Evolutionary conservation across 2,888 invertebrate species (phyloP).

Genomic region (Nyleta sp.): DNA sequence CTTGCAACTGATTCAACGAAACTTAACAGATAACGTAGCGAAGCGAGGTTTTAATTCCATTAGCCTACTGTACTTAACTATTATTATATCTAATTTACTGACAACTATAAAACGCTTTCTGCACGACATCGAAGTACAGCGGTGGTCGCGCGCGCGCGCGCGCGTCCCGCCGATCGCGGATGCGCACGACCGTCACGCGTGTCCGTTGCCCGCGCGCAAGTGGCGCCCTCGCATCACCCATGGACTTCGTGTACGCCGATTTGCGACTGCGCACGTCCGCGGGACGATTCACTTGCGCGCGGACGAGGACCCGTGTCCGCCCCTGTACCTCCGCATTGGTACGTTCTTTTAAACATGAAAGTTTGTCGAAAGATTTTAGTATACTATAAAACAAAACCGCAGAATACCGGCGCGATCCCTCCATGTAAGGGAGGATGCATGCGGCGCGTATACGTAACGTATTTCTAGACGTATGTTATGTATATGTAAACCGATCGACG

Average conservation of each 20-base stretch:
- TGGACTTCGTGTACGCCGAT: too few species aligned
- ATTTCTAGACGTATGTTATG: too few species aligned
- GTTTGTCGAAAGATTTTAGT: slow-evolving; percentile 22
- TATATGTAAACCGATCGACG: too few species aligned
- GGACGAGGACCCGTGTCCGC: neutral
- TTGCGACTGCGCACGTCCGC: neutral
- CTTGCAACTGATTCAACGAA: slow-evolving; percentile 23
- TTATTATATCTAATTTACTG: slow-evolving; percentile 44
- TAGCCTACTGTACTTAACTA: slow-evolving; percentile 55
- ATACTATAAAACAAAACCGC: slow-evolving; percentile 14
- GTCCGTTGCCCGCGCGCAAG: too few species aligned
- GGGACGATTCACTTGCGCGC: neutral
- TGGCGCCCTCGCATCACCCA: too few species aligned
- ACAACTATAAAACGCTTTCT: slow-evolving; percentile 60
- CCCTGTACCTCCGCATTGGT: slow-evolving; percentile 31
- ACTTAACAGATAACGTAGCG: slow-evolving; percentile 30
- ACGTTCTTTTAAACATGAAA: slow-evolving; percentile 33
- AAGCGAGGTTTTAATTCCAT: slow-evolving; percentile 43
- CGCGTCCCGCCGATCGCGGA: too few species aligned
- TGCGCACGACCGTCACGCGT: too few species aligned
- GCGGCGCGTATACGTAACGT: too few species aligned
- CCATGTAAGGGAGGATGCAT: neutral
- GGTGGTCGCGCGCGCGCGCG: slow-evolving; percentile 12
- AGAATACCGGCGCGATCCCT: slow-evolving; percentile 19
- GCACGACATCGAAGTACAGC: slow-evolving; percentile 56